Evolutionary conservation across 2,888 invertebrate genomes (phyloP).

Genomic region (Acleris cristana): DNA sequence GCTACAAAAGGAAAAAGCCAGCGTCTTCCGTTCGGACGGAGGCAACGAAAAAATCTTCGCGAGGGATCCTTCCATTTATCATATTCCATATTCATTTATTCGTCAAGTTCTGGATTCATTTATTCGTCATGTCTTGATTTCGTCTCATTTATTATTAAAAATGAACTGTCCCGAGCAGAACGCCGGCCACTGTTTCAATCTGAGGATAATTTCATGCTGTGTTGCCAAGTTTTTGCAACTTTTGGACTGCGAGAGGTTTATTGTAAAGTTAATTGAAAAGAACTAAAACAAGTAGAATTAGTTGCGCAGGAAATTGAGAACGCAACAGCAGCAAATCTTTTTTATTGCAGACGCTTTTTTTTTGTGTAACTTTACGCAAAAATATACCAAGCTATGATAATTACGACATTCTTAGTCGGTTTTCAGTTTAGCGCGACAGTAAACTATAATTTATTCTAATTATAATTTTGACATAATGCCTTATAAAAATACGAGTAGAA

Average conservation of each 20-base stretch:
- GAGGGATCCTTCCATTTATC: slow-evolving; percentile 83
- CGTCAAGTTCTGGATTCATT: slow-evolving; percentile 85
- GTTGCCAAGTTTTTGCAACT: slow-evolving; percentile 58
- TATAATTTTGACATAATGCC: too few relatives aligned
- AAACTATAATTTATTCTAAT: too few relatives aligned
- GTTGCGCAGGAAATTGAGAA: neutral
- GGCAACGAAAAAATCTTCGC: slow-evolving; percentile 82
- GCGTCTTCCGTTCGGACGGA: slow-evolving; percentile 82
- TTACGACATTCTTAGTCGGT: too few relatives aligned
- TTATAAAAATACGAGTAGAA: too few relatives aligned
- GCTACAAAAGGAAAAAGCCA: slow-evolving; percentile 83
- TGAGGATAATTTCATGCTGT: slow-evolving; percentile 79
- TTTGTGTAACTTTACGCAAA: too few relatives aligned
- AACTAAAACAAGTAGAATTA: slow-evolving; percentile 4
- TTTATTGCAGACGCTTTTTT: too few relatives aligned
- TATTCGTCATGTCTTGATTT: slow-evolving; percentile 85
- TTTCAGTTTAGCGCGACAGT: too few relatives aligned
- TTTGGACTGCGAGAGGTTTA: slow-evolving; percentile 38
- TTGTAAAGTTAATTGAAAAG: slow-evolving; percentile 13
- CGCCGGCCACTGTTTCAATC: slow-evolving; percentile 81
- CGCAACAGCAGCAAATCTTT: too few relatives aligned
- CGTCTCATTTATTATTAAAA: slow-evolving; percentile 85
- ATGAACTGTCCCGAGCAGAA: slow-evolving; percentile 83
- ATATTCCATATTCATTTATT: slow-evolving; percentile 85
- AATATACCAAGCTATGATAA: too few relatives aligned